Base-by-base conservation (phyloP, 2,888 invertebrate genomes). In the Cerastis rubricosa region DNA sequence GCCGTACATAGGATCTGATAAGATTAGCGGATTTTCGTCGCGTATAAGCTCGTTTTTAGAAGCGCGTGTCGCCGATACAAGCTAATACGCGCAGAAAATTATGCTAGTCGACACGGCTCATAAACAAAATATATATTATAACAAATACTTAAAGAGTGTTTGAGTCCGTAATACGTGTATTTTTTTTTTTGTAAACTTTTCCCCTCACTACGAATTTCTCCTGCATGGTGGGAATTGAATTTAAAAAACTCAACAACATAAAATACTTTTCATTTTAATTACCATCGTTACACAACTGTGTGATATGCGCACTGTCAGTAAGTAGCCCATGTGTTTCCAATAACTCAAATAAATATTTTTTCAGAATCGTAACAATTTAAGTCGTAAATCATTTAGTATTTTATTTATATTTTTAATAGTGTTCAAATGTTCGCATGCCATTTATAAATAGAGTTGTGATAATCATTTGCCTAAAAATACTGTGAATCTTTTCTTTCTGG, bases 391-490 rank as follows among this genome's bases (percentile, higher is more conserved):
- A 84, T 68, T 61, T 19, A 49, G 63, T 66, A 78, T 87, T 85
- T 88, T 86, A 85, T 86, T 87, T 84, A 68, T 85, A 83, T 71
- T 40, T 25, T 76, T 85, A 85, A 84, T 83, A 81, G 86, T 71
- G 74, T 71, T 45, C 63, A 72, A 75, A 80, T 67, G 77, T 54
- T 67, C 57, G 65, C 12, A 54, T 65, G 76, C 51, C 65, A 69
- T 66, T 80, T 79, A 68, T 22, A 69, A 72, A 75, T 63, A 64
- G 63, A 63, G 29, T 6, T 65, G 14, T 12, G 7, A 64, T 25
- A 68, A 47, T 49, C 12, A 51, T 59, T 65, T 49, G 40, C 11
- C 40, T 64, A 12, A 40, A 22, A n/a, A 63, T n/a, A 63, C 1
- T 22, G 63, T 22, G 35, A 61, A 22, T 11, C 5, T 35, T 57